These are phyloP conservation scores for Dromas ardeola DNA, from an alignment of 2,113 vertebrate genomes.

Conservation along the genomic window DNA sequence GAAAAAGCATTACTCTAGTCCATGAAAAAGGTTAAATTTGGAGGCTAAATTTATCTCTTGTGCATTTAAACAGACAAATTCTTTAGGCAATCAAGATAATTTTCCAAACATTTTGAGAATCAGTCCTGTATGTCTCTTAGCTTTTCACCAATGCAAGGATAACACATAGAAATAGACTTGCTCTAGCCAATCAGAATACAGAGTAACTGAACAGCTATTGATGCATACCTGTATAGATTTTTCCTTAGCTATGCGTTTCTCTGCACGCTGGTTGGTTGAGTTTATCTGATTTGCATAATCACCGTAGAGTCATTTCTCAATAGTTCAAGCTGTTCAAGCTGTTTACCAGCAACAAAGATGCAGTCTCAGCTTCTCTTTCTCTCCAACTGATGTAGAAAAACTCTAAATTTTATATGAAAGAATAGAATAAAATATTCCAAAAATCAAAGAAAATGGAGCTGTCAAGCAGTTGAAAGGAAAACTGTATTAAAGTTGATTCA, in stretches of 20 bases:
- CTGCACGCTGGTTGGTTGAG: constrained; percentile 34
- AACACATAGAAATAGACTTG: constrained; percentile 33
- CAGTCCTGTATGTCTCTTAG: background rate
- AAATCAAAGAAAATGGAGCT: constrained; percentile 50
- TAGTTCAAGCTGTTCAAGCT: constrained; percentile 35
- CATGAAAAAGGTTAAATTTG: constrained; percentile 23
- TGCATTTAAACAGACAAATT: constrained; percentile 31
- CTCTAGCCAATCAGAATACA: constrained; percentile 24
- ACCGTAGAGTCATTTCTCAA: constrained; percentile 43
- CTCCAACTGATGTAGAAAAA: constrained; percentile 18
- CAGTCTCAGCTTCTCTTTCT: constrained; percentile 61
- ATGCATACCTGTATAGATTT: constrained; percentile 46
- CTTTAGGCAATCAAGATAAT: constrained; percentile 50
- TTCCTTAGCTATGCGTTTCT: constrained; percentile 36
- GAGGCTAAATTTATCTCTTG: constrained; percentile 46
- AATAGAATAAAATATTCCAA: constrained; percentile 44
- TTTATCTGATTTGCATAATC: constrained; percentile 70
- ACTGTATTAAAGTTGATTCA: constrained; percentile 12
- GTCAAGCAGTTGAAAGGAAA: constrained; percentile 5
- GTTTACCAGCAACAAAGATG: constrained; percentile 65
- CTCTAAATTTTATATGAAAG: constrained; percentile 32
- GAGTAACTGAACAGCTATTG: constrained; percentile 28
- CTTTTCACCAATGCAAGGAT: constrained; percentile 45
- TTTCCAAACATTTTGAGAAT: constrained; percentile 49
- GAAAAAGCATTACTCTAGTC: background rate